These are phyloP conservation scores for Naja naja DNA, from an alignment of 2,113 vertebrate species.

Conservation along the genomic window DNA sequence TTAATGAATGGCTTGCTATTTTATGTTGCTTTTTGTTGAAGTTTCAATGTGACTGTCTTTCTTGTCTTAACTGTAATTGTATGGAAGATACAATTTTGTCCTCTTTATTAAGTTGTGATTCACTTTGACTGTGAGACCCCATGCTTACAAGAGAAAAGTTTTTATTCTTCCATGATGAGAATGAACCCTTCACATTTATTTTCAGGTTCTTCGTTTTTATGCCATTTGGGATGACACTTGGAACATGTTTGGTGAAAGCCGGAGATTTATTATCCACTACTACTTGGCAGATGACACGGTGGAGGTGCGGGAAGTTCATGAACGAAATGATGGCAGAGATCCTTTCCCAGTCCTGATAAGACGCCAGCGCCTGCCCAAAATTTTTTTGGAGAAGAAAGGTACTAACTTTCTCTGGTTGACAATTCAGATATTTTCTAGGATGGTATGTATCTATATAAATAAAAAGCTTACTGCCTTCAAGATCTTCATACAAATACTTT, in stretches of 20 bases:
- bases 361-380: constrained; percentile 82
- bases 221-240: constrained; percentile 81
- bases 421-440: background rate
- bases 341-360: constrained; percentile 83
- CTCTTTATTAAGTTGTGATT: background rate
- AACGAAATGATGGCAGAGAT: constrained; percentile 82
- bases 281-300: constrained; percentile 87
- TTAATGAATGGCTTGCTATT: background rate
- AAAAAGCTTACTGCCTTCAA: background rate
- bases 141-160: background rate
- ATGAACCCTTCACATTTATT: background rate
- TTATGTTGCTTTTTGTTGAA: background rate
- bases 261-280: constrained; percentile 80
- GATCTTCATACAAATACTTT: background rate
- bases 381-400: constrained; percentile 63
- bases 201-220: constrained; percentile 89
- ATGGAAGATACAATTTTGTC: background rate
- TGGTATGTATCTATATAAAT: background rate
- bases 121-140: background rate
- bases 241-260: constrained; percentile 71
- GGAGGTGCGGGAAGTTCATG: constrained; percentile 85
- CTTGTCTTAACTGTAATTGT: background rate
- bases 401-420: constrained; percentile 9
- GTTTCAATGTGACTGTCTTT: background rate
- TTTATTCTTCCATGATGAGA: background rate